Base-by-base conservation (phyloP, 1,140 invertebrate species). In the Penaeus japonicus region DNA sequence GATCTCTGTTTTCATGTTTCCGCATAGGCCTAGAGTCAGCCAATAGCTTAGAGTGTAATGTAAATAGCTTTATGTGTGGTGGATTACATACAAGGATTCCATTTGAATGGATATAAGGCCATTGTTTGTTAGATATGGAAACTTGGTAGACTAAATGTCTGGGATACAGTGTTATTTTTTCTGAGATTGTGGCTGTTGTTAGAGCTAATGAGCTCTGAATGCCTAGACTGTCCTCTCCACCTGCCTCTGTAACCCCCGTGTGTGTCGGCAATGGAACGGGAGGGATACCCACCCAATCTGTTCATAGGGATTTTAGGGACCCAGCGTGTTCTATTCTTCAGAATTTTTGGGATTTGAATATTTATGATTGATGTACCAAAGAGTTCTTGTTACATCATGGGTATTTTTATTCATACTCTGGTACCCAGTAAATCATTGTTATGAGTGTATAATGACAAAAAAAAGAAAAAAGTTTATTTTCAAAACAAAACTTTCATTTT, bases 21-120 rank as follows among this genome's bases (percentile, higher is more conserved):
- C 77, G 84, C 84, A 78, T 87, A 81, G 85, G 85, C 85, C 78
- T 87, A 87, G 85, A 87, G 84, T 82, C 78, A 87, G 85, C 85
- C 78, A 55, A 82, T 87, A 87, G 85, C 80, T 75, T 87, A 87
- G 85, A 87, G 20, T 87, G 85, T 87, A 87, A 82, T 87, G 85
- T 87, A 87, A 65, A 87, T 87, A 87, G 85, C 85, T 87, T 87
- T 87, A 82, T 87, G 80, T 87, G 85, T 87, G 84, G 84, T 86
- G 62, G 79, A 86, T 82, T 87, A 87, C 85, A 53, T 81, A 82
- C 80, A 81, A 87, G 78, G 78, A 87, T 77, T 75, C 70, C 83
- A 70, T 79, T 47, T 84, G 83, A 65, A 73, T 84, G 39, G 70
- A 77, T 82, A 80, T 87, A 82, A 87, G 80, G 80, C 85, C 70